Conservation (phyloP, 2,797 vertebrate species). For the Hapalemur alaotrensis region DNA sequence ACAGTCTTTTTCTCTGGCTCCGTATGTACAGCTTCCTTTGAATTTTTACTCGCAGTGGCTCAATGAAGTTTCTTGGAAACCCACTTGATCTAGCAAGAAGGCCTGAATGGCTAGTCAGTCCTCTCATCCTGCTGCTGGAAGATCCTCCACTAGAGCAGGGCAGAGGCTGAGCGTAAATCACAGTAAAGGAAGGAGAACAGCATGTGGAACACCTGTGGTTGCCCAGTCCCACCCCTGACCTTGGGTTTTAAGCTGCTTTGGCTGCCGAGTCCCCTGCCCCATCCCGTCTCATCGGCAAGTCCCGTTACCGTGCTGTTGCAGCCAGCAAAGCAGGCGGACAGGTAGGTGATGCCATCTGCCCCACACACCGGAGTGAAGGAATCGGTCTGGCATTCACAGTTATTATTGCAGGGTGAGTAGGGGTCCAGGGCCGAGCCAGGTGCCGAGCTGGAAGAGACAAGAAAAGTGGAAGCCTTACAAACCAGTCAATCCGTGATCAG, state of each 20-base stretch:
- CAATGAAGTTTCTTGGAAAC: not conserved
- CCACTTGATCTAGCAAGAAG: not conserved
- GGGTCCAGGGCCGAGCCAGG: constrained; percentile 88
- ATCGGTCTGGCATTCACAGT: constrained; percentile 96
- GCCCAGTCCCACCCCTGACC: not conserved
- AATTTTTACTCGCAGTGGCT: not conserved
- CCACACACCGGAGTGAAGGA: constrained; percentile 98
- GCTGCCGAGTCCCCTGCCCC: fast-evolving
- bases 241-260: not conserved
- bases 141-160: not conserved
- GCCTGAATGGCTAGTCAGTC: fast-evolving
- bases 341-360: constrained; percentile 94
- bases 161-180: not conserved
- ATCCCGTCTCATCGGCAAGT: fast-evolving
- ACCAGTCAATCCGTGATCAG: not conserved
- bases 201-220: fast-evolving
- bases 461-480: not conserved
- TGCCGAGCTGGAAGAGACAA: constrained; percentile 81
- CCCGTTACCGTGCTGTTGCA: constrained; percentile 87
- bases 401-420: constrained; percentile 92
- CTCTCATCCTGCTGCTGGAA: not conserved
- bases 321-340: constrained; percentile 98
- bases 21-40: not conserved
- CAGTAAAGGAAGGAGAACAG: too few relatives aligned
- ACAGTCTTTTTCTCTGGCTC: not conserved